Evolutionary conservation across 2,113 vertebrate species (phyloP), one percentile per base, ranked within the genome.

Genomic region (Etheostoma cragini): DNA sequence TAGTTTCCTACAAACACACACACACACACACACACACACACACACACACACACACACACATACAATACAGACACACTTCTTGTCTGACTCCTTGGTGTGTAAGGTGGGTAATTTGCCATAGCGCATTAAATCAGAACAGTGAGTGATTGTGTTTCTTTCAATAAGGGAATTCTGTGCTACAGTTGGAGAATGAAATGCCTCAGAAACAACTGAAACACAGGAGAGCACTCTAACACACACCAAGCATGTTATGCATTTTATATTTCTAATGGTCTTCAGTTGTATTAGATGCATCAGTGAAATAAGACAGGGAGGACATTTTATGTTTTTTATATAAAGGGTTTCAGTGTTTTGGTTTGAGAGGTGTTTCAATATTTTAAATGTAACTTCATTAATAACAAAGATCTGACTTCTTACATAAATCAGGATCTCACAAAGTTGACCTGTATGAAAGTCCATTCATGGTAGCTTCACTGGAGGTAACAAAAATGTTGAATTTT

Each of bases 71-170:
- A 69, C 72, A 63, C 72, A 47, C 81, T 78, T 81, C 33, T n/a
- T n/a, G n/a, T n/a, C n/a, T n/a, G n/a, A n/a, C n/a, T 47, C 66
- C 74, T 63, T 2, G 47, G 74, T 65, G 74, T 80, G 78, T 47
- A 49, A 67, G 72, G 81, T 68, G 53, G 83, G 82, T 84, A 90
- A 88, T 92, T 92, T 50, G 84, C 86, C 85, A 87, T 76, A 88
- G 90, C 42, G 73, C 91, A 89, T 89, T 91, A 82, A 85, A 78
- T 90, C 77, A 47, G 78, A 88, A 94, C 91, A 94, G 85, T 86
- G 83, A 72, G 71, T 17, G 78, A 86, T 79, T 93, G 88, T 91
- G 76, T 66, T 70, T 81, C 56, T 35, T 66, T 70, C 76, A 82
- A 22, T 76, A 61, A 70, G 79, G 61, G 67, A 68, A 83, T 86